A percentile compares a stretch with the other conserved stretches of the same genome.
phyloP scores from a whole-genome alignment of 2,888 invertebrate genomes.

The Drosophila phalerata region DNA sequence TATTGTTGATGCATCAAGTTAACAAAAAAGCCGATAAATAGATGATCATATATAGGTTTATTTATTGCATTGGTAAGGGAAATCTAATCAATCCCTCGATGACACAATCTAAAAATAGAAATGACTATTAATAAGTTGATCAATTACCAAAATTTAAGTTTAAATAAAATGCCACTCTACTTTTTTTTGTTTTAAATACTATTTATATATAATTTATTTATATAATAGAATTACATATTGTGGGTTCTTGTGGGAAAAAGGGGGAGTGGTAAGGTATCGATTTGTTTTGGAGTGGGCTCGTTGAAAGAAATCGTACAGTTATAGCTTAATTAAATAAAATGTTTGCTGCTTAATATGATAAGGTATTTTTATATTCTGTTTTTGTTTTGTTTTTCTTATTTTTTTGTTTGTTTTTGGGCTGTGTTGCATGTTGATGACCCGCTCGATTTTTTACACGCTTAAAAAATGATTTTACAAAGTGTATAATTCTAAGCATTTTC shows the following conservation, averaged over 20 bases:
- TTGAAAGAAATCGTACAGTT: conserved; percentile 68
- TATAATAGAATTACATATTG: conserved; percentile 79
- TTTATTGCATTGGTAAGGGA: background rate
- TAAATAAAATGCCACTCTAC: conserved; percentile 7
- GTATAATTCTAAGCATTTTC: conserved; percentile 59
- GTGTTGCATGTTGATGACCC: conserved; percentile 39
- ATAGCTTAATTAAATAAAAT: conserved; percentile 70
- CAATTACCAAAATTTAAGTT: conserved; percentile 5
- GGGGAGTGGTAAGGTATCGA: conserved; percentile 46
- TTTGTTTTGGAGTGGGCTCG: conserved; percentile 43
- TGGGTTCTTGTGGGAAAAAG: conserved; percentile 38
- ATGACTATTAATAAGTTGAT: conserved; percentile 8
- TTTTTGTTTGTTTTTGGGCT: conserved; percentile 38
- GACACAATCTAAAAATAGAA: conserved; percentile 7
- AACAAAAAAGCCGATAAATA: conserved; percentile 3
- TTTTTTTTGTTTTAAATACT: conserved; percentile 73
- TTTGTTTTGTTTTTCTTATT: conserved; percentile 11
- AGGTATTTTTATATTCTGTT: conserved; percentile 36
- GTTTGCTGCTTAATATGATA: conserved; percentile 56
- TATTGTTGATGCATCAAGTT: conserved; percentile 11
- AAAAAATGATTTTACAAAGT: conserved; percentile 78
- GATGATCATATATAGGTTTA: conserved; percentile 1
- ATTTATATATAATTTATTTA: conserved; percentile 81
- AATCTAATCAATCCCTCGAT: conserved; percentile 8
- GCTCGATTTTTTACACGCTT: conserved; percentile 67